phyloP scores from a whole-genome alignment of 2,113 vertebrate species.

The Deroptyus accipitrinus region DNA sequence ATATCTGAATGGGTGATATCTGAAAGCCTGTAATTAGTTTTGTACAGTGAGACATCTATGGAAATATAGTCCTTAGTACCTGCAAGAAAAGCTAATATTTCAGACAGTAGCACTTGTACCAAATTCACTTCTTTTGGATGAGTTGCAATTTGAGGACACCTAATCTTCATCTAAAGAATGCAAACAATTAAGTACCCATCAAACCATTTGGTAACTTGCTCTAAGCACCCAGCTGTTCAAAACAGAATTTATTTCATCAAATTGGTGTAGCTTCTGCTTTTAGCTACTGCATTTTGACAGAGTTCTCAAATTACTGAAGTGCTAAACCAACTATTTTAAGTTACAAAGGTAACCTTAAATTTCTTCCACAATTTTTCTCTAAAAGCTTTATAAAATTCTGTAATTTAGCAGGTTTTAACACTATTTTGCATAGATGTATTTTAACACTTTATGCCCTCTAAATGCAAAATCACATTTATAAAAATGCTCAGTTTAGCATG shows the following conservation, averaged over 20 bases:
- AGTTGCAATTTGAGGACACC: background rate
- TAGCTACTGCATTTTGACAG: background rate
- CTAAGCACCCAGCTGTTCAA: background rate
- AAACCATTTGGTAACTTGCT: background rate
- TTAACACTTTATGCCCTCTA: background rate
- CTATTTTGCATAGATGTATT: background rate
- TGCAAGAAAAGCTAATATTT: background rate
- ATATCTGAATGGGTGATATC: background rate
- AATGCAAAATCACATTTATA: background rate
- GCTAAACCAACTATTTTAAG: background rate
- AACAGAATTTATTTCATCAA: background rate
- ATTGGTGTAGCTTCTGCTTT: background rate
- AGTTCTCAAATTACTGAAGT: background rate
- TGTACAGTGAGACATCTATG: background rate
- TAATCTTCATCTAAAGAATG: background rate
- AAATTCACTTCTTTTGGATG: background rate
- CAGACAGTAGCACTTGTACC: background rate
- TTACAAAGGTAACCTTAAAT: background rate
- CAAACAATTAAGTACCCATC: background rate
- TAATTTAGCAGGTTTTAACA: background rate
- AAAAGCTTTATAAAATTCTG: background rate
- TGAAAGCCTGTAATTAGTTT: background rate
- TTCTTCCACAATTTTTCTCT: background rate
- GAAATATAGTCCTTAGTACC: background rate
- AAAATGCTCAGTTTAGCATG: background rate